phyloP scores from a whole-genome alignment of 2,797 vertebrate genomes.

The Sebastes elongatus region DNA sequence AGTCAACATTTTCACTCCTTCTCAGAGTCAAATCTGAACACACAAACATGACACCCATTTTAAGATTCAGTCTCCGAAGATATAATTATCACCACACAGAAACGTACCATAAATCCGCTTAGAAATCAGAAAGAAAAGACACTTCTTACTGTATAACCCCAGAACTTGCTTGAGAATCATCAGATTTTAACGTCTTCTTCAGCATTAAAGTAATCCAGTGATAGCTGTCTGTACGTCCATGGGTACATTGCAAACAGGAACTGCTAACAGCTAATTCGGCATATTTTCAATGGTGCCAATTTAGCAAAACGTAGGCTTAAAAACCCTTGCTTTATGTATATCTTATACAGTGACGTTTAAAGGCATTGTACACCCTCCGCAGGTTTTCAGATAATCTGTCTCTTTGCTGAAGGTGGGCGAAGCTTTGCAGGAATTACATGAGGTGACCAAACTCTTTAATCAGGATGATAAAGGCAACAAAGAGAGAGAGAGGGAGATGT shows the following conservation, averaged over 20 bases:
- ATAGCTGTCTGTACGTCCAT: background rate
- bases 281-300: background rate
- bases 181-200: background rate
- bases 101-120: background rate
- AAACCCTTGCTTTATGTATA: background rate
- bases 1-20: background rate
- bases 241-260: background rate
- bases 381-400: background rate
- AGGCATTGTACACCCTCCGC: background rate
- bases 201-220: background rate
- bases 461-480: background rate
- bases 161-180: background rate
- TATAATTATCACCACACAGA: background rate
- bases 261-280: background rate
- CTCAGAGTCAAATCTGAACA: background rate
- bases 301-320: background rate
- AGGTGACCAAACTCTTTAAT: background rate
- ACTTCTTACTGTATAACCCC: background rate
- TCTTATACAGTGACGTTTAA: background rate
- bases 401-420: background rate
- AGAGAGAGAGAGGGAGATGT: background rate
- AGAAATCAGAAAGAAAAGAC: background rate
- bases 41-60: background rate
- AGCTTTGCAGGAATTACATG: background rate
- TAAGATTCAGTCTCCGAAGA: background rate